Percentiles rank a stretch among this genome's conserved stretches.
Evolutionary conservation across 2,888 invertebrate species (phyloP).

Genomic region (Serripes groenlandicus): DNA sequence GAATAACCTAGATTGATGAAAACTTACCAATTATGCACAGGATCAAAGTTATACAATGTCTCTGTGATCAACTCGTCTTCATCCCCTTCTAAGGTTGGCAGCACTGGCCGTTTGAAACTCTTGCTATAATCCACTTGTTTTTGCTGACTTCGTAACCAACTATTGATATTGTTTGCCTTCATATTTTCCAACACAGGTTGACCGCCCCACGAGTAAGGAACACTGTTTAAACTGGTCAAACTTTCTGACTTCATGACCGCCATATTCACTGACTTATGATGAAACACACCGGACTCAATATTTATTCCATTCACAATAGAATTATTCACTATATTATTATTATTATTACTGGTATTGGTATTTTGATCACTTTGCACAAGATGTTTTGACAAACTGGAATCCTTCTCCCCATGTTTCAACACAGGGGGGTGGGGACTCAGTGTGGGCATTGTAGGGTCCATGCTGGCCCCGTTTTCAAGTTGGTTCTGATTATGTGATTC

Average conservation of each 20-base stretch:
- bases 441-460: slow-evolving; percentile 91
- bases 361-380: slow-evolving; percentile 34
- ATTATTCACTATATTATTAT: slow-evolving; percentile 32
- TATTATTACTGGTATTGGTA: slow-evolving; percentile 38
- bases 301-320: slow-evolving; percentile 53
- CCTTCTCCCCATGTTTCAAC: slow-evolving; percentile 75
- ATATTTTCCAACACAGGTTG: slow-evolving; percentile 67
- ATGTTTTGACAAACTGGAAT: slow-evolving; percentile 41
- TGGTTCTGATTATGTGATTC: slow-evolving; percentile 90
- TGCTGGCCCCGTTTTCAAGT: slow-evolving; percentile 85
- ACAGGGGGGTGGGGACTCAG: slow-evolving; percentile 90
- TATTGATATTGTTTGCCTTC: slow-evolving; percentile 76
- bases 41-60: slow-evolving; percentile 94
- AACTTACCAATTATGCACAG: slow-evolving; percentile 92
- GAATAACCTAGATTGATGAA: no score
- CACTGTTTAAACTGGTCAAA: slow-evolving; percentile 38
- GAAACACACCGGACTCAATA: slow-evolving; percentile 60
- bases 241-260: slow-evolving; percentile 61
- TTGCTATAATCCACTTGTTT: slow-evolving; percentile 69
- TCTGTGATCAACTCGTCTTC: slow-evolving; percentile 90
- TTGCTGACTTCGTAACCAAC: slow-evolving; percentile 81
- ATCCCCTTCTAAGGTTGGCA: slow-evolving; percentile 93
- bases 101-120: slow-evolving; percentile 91
- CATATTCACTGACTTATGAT: slow-evolving; percentile 61
- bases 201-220: slow-evolving; percentile 61